Percentiles rank a stretch among this genome's conserved stretches.
Evolutionary conservation across 2,888 invertebrate species (phyloP).

Genomic region (Heteropelma amictum): DNA sequence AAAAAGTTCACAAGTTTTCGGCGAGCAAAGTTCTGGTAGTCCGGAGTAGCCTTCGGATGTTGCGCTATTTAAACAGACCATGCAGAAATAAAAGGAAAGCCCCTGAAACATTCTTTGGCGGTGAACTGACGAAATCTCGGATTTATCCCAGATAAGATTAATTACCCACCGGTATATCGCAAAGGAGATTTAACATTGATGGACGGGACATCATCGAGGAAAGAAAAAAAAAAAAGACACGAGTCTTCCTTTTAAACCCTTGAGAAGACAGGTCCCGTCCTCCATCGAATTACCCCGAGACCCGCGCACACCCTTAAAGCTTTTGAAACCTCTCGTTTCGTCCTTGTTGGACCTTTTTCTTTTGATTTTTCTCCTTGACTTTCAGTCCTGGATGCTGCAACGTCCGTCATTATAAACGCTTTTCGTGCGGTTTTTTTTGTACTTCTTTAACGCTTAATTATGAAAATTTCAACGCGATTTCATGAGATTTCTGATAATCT

Average conservation of each 20-base stretch:
- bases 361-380: neutral
- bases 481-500: no score
- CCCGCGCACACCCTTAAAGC: slow-evolving; percentile 12
- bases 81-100: slow-evolving; percentile 15
- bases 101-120: slow-evolving; percentile 44
- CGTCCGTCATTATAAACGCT: neutral
- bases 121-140: slow-evolving; percentile 52
- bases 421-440: neutral
- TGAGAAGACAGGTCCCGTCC: slow-evolving; percentile 36
- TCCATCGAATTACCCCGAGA: slow-evolving; percentile 27
- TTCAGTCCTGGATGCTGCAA: slow-evolving; percentile 7
- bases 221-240: neutral
- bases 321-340: slow-evolving; percentile 14
- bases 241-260: slow-evolving; percentile 32
- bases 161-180: slow-evolving; percentile 57
- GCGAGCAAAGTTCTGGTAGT: slow-evolving; percentile 32
- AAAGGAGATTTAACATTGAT: slow-evolving; percentile 47
- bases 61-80: slow-evolving; percentile 48
- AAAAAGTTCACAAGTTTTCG: slow-evolving; percentile 25
- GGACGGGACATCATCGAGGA: neutral
- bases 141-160: slow-evolving; percentile 58
- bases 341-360: slow-evolving; percentile 5
- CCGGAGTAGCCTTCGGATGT: slow-evolving; percentile 21
- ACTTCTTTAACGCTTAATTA: no score
- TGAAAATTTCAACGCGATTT: neutral